phyloP scores from a whole-genome alignment of 2,113 vertebrate species.

The Saguinus midas region DNA sequence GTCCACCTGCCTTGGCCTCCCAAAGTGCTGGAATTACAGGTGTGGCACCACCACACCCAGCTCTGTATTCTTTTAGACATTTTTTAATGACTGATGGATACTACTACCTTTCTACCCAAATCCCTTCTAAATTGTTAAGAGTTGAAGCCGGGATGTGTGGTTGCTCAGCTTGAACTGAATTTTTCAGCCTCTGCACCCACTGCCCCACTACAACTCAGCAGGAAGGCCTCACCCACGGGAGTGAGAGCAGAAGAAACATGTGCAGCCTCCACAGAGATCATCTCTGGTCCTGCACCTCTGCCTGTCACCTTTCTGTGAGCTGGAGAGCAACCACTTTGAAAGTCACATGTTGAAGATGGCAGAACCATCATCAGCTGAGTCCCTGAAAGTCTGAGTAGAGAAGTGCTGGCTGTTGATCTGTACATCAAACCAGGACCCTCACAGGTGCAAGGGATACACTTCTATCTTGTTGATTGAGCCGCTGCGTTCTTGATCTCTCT shows the following conservation, averaged over 20 bases:
- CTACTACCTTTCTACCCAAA: not conserved
- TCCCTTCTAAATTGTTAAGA: not conserved
- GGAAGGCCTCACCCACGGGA: not conserved
- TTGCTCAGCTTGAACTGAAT: not conserved
- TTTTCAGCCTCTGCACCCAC: not conserved
- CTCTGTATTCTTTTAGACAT: not conserved
- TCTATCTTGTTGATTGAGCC: not conserved
- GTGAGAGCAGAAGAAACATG: not conserved
- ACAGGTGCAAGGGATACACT: not conserved
- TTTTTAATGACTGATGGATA: not conserved
- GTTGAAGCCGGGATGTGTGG: not conserved
- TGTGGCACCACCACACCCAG: too few species aligned
- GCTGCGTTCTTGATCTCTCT: not conserved
- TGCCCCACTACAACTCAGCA: not conserved
- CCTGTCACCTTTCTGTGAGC: not conserved
- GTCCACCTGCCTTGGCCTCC: too few species aligned
- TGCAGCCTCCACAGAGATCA: not conserved
- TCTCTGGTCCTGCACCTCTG: not conserved
- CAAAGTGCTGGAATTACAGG: too few species aligned
- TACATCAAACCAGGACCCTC: not conserved
- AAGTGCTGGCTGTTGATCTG: not conserved
- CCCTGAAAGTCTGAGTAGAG: not conserved
- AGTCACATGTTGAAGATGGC: not conserved
- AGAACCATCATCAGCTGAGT: not conserved
- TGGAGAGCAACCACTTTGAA: not conserved